Evolutionary conservation across 2,113 vertebrate genomes (phyloP).

Genomic region (Dromaius novaehollandiae): DNA sequence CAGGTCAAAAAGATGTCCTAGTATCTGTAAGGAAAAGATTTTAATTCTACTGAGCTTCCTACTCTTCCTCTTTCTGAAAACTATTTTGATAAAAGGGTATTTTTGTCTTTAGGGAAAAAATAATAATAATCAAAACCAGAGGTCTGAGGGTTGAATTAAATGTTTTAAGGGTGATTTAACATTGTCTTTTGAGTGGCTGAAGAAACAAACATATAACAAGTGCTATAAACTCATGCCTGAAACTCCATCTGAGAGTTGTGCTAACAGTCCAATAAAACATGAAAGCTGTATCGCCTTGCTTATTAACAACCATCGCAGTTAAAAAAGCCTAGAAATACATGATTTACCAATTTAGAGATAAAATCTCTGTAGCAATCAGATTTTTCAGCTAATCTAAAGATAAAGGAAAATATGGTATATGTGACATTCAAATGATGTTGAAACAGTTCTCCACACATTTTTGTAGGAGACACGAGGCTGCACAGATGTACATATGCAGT

Average conservation of each 20-base stretch:
- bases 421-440: neutral
- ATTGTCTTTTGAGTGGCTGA: neutral
- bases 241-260: neutral
- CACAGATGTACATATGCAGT: neutral
- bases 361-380: conserved; percentile 17
- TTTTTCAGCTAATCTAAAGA: conserved; percentile 9
- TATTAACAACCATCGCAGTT: neutral
- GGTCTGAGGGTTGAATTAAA: neutral
- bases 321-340: neutral
- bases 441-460: conserved; percentile 12
- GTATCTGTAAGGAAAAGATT: neutral
- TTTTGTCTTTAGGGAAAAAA: neutral
- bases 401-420: neutral
- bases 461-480: neutral
- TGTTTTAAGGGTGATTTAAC: neutral
- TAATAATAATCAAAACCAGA: neutral
- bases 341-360: conserved; percentile 2
- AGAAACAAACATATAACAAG: neutral
- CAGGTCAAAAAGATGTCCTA: neutral
- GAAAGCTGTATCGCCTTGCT: conserved; percentile 15
- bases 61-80: neutral
- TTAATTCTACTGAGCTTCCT: neutral
- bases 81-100: neutral
- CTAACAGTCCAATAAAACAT: conserved; percentile 8
- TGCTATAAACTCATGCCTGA: neutral